Conservation (phyloP, 1,140 invertebrate species). For the Parasteatoda tepidariorum region DNA sequence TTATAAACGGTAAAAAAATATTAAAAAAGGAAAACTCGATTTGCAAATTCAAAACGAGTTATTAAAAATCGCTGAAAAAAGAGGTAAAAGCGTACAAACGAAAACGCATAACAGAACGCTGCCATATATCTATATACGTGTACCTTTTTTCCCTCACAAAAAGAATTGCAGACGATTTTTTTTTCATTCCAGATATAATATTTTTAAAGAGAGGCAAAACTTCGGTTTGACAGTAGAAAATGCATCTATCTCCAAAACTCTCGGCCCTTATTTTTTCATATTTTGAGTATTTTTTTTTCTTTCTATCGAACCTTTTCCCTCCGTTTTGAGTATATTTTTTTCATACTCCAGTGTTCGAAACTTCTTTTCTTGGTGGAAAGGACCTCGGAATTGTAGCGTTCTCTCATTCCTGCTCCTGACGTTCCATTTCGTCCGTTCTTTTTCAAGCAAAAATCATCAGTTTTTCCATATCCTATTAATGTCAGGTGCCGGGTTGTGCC, state of each 20-base stretch:
- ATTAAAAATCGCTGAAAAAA: conserved; percentile 16
- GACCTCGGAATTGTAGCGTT: conserved; percentile 38
- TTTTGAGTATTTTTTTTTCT: conserved; percentile 43
- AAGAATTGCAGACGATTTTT: conserved; percentile 17
- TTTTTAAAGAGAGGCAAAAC: conserved; percentile 52
- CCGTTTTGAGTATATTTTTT: conserved; percentile 6
- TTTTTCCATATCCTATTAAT: conserved; percentile 59
- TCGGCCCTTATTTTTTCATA: conserved; percentile 31
- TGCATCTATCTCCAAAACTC: conserved; percentile 46
- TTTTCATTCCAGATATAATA: conserved; percentile 35
- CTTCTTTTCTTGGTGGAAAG: conserved; percentile 34
- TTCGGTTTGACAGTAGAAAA: conserved; percentile 54
- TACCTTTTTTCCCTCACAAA: conserved; percentile 4
- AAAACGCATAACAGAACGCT: conserved; percentile 14
- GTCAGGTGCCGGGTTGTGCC: conserved; percentile 43
- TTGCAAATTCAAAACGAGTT: conserved; percentile 43
- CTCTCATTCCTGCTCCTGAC: conserved; percentile 40
- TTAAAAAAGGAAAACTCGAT: neutral
- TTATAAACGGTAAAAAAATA: neutral
- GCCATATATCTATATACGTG: conserved; percentile 4
- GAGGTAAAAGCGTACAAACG: conserved; percentile 4
- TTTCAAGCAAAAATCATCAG: conserved; percentile 46
- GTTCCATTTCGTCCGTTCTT: conserved; percentile 48
- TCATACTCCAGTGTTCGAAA: conserved; percentile 32
- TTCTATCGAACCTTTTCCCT: conserved; percentile 31